Percentiles rank a stretch among this genome's conserved stretches.
Evolutionary conservation across 1,140 invertebrate species (phyloP).

Genomic region (Heliconius himera): DNA sequence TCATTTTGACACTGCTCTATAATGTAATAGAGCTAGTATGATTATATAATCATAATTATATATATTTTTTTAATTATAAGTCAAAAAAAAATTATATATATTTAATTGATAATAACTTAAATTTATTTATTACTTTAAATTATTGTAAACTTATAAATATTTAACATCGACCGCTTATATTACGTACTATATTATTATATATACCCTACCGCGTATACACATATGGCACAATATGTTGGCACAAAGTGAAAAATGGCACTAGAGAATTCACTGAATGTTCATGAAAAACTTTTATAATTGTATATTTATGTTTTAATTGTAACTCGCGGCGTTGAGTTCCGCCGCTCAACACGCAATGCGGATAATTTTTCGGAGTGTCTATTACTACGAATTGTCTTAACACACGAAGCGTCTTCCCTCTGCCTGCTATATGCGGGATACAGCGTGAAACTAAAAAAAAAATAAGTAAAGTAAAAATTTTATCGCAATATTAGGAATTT

Average conservation of each 20-base stretch:
- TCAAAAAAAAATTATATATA: neutral
- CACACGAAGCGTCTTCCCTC: no score
- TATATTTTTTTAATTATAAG: no score
- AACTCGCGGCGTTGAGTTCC: neutral
- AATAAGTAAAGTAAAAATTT: no score
- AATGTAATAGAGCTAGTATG: no score
- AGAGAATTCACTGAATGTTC: conserved; percentile 27
- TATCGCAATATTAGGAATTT: no score
- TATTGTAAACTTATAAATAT: neutral
- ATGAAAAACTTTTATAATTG: neutral
- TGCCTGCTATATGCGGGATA: no score
- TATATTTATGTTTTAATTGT: neutral
- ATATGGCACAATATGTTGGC: conserved; percentile 35
- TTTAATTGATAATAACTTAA: neutral
- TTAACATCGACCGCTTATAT: neutral
- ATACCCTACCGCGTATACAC: neutral
- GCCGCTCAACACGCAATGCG: no score
- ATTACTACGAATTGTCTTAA: no score
- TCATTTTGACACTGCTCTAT: no score
- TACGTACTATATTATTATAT: neutral
- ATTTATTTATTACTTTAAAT: neutral
- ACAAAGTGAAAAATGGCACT: conserved; percentile 29
- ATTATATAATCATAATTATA: no score
- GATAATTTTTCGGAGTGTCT: no score
- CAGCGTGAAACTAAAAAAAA: no score